Evolutionary conservation across 2,113 vertebrate species (phyloP).

Genomic region (Catharus fuscescens): DNA sequence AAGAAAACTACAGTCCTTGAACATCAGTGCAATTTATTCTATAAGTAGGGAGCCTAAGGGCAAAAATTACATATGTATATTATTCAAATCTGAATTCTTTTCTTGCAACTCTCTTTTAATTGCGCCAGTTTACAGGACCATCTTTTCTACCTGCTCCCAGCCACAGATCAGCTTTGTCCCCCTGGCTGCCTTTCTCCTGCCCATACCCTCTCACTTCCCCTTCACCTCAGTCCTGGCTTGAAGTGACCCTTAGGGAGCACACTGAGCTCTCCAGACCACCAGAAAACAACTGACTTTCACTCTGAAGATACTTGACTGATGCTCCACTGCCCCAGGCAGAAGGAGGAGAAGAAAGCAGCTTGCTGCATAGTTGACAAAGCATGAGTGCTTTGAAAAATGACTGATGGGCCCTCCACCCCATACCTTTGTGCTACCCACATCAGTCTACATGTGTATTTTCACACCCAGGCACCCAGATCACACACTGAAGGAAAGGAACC

Average conservation of each 20-base stretch:
- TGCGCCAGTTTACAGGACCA: background rate
- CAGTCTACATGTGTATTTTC: conserved; percentile 18
- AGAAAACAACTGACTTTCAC: conserved; percentile 47
- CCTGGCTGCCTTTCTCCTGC: background rate
- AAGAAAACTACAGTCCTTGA: background rate
- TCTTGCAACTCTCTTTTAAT: background rate
- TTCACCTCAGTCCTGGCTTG: background rate
- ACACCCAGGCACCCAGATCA: conserved; percentile 36
- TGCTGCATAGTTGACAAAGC: conserved; percentile 66
- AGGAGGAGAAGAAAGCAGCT: conserved; percentile 56
- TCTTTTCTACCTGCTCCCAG: background rate
- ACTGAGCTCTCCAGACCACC: background rate
- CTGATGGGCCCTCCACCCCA: conserved; percentile 57
- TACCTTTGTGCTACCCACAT: conserved; percentile 68
- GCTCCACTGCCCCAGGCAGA: conserved; percentile 54
- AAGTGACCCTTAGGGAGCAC: background rate
- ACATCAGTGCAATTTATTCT: background rate
- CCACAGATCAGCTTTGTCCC: background rate
- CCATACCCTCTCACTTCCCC: background rate
- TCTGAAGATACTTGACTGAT: conserved; percentile 58
- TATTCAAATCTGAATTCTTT: conserved; percentile 21
- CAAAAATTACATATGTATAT: conserved; percentile 13
- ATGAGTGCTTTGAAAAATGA: conserved; percentile 55
- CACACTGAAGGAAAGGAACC: background rate
- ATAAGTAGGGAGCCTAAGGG: conserved; percentile 4